phyloP scores from a whole-genome alignment of 2,113 vertebrate species.

The Cynoglossus semilaevis region DNA sequence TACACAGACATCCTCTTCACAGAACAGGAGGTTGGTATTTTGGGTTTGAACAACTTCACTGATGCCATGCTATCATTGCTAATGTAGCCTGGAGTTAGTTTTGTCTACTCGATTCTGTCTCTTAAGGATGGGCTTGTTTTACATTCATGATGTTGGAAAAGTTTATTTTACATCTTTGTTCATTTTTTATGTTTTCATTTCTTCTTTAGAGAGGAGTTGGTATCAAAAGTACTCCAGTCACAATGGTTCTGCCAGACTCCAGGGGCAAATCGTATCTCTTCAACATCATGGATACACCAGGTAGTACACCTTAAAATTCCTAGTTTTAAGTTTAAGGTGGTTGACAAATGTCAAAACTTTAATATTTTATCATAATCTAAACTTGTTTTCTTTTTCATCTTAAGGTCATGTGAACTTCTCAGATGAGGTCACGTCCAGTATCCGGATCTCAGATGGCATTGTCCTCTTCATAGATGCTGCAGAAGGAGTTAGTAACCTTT shows the following conservation, averaged over 20 bases:
- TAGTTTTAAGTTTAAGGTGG: not conserved
- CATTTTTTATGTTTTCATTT: no score
- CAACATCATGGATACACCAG: constrained; percentile 98
- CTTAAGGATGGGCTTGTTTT: not conserved
- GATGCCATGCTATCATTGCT: no score
- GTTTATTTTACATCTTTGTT: not conserved
- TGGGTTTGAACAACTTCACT: not conserved
- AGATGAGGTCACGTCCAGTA: constrained; percentile 93
- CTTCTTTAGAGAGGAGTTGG: constrained; percentile 89
- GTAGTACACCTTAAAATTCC: constrained; percentile 57
- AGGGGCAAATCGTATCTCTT: constrained; percentile 98
- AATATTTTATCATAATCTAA: not conserved
- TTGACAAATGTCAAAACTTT: not conserved
- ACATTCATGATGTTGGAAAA: not conserved
- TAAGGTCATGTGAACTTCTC: constrained; percentile 97
- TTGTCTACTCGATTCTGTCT: not conserved
- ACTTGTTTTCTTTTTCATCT: constrained; percentile 4
- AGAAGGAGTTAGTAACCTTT: constrained; percentile 85
- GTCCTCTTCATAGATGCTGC: constrained; percentile 98
- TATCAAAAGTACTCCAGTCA: constrained; percentile 98
- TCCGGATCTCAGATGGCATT: constrained; percentile 92
- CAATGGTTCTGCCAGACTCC: constrained; percentile 94
- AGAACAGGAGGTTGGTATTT: constrained; percentile 93
- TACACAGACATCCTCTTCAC: constrained; percentile 99
- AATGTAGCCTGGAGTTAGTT: no score